Evolutionary conservation across 2,113 vertebrate species (phyloP).

Genomic region (Numenius arquata): DNA sequence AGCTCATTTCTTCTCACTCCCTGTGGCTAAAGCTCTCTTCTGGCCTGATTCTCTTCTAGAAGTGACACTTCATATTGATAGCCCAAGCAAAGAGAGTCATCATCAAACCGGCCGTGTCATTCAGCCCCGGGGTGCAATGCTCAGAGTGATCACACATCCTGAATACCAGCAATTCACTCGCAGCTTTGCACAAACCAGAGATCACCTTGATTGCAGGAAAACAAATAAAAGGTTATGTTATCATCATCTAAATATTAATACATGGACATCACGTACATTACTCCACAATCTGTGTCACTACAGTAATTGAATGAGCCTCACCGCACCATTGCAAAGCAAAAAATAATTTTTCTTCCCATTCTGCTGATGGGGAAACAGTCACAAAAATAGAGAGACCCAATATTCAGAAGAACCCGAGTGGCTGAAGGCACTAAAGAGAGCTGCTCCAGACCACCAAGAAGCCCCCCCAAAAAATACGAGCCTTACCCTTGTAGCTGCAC

Average conservation of each 20-base stretch:
- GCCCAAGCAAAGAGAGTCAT: background rate
- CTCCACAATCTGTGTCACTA: background rate
- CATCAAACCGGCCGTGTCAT: background rate
- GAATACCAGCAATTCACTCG: background rate
- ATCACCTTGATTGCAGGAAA: no score
- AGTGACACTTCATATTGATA: conserved; percentile 35
- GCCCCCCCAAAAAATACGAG: background rate
- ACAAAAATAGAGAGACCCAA: background rate
- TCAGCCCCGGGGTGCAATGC: background rate
- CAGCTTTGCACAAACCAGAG: background rate
- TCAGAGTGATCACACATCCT: background rate
- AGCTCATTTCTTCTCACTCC: background rate
- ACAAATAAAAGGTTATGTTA: accelerated
- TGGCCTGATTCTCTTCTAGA: background rate
- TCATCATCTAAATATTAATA: background rate
- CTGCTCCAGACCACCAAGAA: background rate
- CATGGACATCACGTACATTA: accelerated
- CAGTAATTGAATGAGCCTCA: background rate
- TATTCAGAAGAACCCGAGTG: background rate
- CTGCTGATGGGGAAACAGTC: background rate
- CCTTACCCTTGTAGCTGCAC: background rate
- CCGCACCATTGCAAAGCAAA: background rate
- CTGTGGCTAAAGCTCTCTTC: background rate
- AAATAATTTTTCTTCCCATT: background rate
- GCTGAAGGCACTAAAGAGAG: background rate